phyloP scores from a whole-genome alignment of 2,888 invertebrate genomes.

The Nasonia oneida region DNA sequence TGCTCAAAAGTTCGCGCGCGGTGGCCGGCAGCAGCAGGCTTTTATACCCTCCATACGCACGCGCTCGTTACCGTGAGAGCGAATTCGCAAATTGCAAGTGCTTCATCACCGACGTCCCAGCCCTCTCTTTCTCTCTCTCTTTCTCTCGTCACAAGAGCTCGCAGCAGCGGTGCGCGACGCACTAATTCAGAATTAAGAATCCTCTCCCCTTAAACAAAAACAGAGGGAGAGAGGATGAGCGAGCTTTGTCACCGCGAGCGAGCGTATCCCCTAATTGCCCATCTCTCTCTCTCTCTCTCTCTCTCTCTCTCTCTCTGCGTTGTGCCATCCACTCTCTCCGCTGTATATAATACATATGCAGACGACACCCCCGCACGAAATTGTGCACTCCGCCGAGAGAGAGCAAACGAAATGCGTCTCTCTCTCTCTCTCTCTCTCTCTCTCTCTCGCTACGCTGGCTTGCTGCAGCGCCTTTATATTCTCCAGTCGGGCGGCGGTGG shows the following conservation, averaged over 20 bases:
- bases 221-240: neutral
- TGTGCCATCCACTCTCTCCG: neutral
- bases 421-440: neutral
- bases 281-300: constrained; percentile 37
- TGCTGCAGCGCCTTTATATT: neutral
- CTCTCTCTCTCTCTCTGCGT: constrained; percentile 1
- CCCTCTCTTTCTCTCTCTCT: neutral
- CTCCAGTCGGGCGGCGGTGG: neutral
- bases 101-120: neutral
- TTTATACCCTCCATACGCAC: no score
- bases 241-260: constrained; percentile 41
- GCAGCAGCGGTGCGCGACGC: neutral
- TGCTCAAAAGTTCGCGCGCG: no score
- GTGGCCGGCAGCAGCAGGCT: no score
- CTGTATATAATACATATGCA: constrained; percentile 39
- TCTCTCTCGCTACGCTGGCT: neutral
- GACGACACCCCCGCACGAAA: constrained; percentile 16
- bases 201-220: constrained; percentile 44
- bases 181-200: constrained; percentile 59
- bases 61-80: constrained; percentile 26
- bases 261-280: constrained; percentile 47
- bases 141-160: neutral
- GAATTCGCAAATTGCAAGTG: constrained; percentile 39
- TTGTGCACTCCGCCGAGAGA: constrained; percentile 7
- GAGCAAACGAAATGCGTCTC: constrained; percentile 4